phyloP scores from a whole-genome alignment of 1,140 invertebrate species.

The Leptopilina boulardi region DNA sequence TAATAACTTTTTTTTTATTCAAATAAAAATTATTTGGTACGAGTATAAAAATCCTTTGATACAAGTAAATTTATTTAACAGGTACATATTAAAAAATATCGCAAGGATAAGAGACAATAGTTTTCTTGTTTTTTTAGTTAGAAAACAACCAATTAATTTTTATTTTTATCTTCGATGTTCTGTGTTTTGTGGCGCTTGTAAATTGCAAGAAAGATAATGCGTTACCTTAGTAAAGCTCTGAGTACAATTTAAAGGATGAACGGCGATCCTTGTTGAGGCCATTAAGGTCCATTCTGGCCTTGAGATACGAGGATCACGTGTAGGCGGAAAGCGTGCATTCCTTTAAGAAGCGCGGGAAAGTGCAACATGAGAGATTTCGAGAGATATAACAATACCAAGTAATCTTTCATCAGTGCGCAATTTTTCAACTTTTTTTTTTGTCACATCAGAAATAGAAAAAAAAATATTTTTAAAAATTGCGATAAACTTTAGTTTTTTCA shows the following conservation, averaged over 20 bases:
- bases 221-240: neutral
- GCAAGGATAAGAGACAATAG: too few species aligned
- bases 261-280: neutral
- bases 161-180: neutral
- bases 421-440: too few species aligned
- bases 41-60: too few species aligned
- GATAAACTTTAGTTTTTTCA: neutral
- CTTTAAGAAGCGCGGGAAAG: neutral
- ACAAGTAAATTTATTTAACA: too few species aligned
- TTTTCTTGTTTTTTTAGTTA: neutral
- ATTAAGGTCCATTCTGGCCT: conserved; percentile 4
- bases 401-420: neutral
- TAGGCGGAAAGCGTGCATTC: conserved; percentile 19
- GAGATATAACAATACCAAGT: neutral
- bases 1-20: too few species aligned
- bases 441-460: too few species aligned
- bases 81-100: too few species aligned
- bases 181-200: neutral
- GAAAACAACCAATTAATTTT: neutral
- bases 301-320: conserved; percentile 8
- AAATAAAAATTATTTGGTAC: too few species aligned
- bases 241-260: neutral
- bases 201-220: conserved; percentile 16
- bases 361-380: neutral
- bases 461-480: neutral